These are phyloP conservation scores for Labeo catla DNA, from an alignment of 2,113 vertebrate genomes.

Conservation along the genomic window DNA sequence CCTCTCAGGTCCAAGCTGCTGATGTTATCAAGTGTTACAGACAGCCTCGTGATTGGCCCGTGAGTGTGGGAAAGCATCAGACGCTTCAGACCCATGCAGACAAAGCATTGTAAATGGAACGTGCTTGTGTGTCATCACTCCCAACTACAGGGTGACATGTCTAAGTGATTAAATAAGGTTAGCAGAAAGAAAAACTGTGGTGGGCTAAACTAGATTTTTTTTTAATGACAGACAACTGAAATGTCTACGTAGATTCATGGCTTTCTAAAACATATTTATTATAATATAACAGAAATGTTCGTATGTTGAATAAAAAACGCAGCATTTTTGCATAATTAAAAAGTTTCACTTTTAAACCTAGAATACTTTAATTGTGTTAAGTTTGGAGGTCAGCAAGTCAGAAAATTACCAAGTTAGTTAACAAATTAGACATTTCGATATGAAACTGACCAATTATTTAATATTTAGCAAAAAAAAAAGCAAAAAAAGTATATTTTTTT, in stretches of 20 bases:
- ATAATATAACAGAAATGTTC: not conserved
- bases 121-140: slow-evolving; percentile 44
- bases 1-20: slow-evolving; percentile 48
- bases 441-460: not conserved
- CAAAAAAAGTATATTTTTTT: no score
- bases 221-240: not conserved
- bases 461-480: not conserved
- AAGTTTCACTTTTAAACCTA: not conserved
- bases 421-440: not conserved
- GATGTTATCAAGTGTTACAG: slow-evolving; percentile 60
- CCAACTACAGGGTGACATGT: slow-evolving; percentile 32
- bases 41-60: slow-evolving; percentile 44
- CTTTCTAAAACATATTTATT: no score
- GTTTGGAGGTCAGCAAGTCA: not conserved
- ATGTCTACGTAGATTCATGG: no score
- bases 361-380: not conserved
- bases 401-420: not conserved
- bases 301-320: not conserved
- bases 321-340: not conserved
- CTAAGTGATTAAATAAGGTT: slow-evolving; percentile 2
- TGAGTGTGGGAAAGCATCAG: slow-evolving; percentile 63
- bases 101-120: slow-evolving; percentile 51
- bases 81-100: slow-evolving; percentile 56
- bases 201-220: not conserved
- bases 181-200: not conserved